phyloP scores from a whole-genome alignment of 1,140 invertebrate species.

The Venturia canescens region DNA sequence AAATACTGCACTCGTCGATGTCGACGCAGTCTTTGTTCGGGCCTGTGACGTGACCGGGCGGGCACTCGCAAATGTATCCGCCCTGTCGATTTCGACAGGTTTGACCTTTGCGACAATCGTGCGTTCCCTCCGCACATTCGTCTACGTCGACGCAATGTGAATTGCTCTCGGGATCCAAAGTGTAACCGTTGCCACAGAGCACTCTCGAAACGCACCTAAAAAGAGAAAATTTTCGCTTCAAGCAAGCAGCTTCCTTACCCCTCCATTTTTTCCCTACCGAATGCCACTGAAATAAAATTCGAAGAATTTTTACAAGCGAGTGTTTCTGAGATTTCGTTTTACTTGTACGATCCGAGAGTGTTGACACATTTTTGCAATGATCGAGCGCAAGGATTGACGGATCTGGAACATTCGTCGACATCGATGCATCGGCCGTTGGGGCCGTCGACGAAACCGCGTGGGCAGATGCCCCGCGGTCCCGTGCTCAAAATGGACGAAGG shows the following conservation, averaged over 20 bases:
- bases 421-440: slow-evolving; percentile 72
- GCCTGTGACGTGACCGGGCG: slow-evolving; percentile 73
- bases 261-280: too few species aligned
- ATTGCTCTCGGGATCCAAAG: slow-evolving; percentile 70
- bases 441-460: slow-evolving; percentile 63
- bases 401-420: slow-evolving; percentile 77
- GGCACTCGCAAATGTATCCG: slow-evolving; percentile 87
- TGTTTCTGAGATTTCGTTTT: too few species aligned
- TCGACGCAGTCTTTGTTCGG: slow-evolving; percentile 77
- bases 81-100: slow-evolving; percentile 86
- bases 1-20: slow-evolving; percentile 81
- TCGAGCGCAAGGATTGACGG: slow-evolving; percentile 61
- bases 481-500: slow-evolving; percentile 19
- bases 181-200: slow-evolving; percentile 87
- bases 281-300: too few species aligned
- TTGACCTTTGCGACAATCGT: slow-evolving; percentile 84
- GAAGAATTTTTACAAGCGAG: too few species aligned
- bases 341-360: slow-evolving; percentile 77
- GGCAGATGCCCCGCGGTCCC: slow-evolving; percentile 55
- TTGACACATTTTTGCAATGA: slow-evolving; percentile 77
- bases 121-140: slow-evolving; percentile 82
- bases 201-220: slow-evolving; percentile 79
- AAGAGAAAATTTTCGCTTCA: background rate
- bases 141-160: slow-evolving; percentile 81
- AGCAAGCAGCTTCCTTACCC: too few species aligned